Base-by-base conservation (phyloP, 1,140 invertebrate genomes). In the Plodia interpunctella region DNA sequence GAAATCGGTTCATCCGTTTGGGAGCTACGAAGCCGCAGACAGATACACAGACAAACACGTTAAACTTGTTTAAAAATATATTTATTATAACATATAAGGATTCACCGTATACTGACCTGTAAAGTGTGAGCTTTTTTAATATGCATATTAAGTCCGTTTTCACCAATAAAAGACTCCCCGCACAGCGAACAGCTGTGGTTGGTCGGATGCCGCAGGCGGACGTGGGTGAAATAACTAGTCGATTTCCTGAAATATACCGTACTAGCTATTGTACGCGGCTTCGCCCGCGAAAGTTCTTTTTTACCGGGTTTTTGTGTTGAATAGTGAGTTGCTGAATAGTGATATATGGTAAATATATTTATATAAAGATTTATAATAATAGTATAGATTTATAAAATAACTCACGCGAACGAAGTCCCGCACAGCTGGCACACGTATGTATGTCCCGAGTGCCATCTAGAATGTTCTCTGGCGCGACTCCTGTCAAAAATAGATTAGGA, bases 71-170 rank as follows among this genome's bases (percentile, higher is more conserved):
- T n/a, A n/a, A n/a, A n/a, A n/a, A n/a, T n/a, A n/a, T n/a, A n/a
- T n/a, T n/a, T n/a, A n/a, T n/a, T n/a, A n/a, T n/a, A n/a, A n/a
- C n/a, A n/a, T n/a, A n/a, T n/a, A n/a, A n/a, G n/a, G n/a, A n/a
- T n/a, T n/a, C n/a, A n/a, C n/a, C n/a, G n/a, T n/a, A n/a, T n/a
- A n/a, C n/a, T n/a, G n/a, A 44, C 38, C n/a, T 44, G 38, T 6
- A 44, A 10, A n/a, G 35, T 54, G 49, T 86, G 80, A 0, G 76
- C 55, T 54, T 86, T 86, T 11, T 57, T 71, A 18, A 62, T 55
- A 17, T 86, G 83, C 74, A 86, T 72, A 8, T 65, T 49, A 0
- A 86, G 63, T 0, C 83, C 83, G 20, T 77, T 74, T n/a, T 62
- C 57, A 0, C 79, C 72, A 0, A 78, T 68, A 53, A 80, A 86